A percentile compares a stretch with the other conserved stretches of the same genome.
phyloP scores from a whole-genome alignment of 1,140 invertebrate genomes.

The Bombus huntii region DNA sequence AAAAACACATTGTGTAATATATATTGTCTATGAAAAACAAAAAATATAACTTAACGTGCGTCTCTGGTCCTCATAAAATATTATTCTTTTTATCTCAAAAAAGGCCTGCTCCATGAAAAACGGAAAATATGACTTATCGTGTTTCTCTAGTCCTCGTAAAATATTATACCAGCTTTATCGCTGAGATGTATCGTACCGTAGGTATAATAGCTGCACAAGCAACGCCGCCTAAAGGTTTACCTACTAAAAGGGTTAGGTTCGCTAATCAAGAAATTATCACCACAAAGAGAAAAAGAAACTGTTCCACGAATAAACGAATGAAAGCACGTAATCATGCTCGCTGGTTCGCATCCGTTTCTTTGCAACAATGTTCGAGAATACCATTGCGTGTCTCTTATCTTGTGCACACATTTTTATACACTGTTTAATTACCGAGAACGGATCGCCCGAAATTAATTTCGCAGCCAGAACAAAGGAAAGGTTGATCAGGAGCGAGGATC shows the following conservation, averaged over 20 bases:
- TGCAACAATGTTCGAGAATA: too few species aligned
- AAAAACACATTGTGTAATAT: too few species aligned
- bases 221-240: background rate
- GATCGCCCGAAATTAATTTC: conserved; percentile 20
- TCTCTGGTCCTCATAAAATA: too few species aligned
- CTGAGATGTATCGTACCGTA: background rate
- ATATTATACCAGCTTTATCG: background rate
- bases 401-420: background rate
- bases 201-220: background rate
- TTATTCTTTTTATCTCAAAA: too few species aligned
- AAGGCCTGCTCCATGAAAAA: too few species aligned
- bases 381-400: conserved; percentile 6
- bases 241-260: background rate
- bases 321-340: background rate
- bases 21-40: too few species aligned
- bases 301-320: background rate
- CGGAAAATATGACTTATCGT: background rate
- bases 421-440: background rate
- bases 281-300: too few species aligned
- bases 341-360: background rate
- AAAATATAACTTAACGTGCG: too few species aligned
- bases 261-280: conserved; percentile 9
- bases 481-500: background rate
- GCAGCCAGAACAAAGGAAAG: background rate
- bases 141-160: background rate